Percentiles rank a stretch among this genome's conserved stretches.
These are phyloP conservation scores for Hartigia nigra DNA, from an alignment of 2,888 invertebrate genomes.

Conservation along the genomic window DNA sequence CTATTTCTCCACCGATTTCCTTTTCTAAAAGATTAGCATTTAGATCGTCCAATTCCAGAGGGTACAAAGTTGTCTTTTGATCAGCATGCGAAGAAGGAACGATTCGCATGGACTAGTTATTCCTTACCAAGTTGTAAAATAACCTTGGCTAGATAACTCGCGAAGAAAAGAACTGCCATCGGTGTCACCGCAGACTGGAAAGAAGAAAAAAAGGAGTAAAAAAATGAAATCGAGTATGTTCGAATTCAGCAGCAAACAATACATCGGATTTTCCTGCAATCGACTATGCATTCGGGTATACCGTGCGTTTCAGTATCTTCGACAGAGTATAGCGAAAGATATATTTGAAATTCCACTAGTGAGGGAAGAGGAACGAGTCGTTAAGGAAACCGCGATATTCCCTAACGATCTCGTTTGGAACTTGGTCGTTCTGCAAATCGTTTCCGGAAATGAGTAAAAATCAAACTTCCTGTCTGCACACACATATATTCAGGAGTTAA, in stretches of 20 bases:
- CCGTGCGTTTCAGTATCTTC: background rate
- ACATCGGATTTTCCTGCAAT: background rate
- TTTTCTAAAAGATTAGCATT: conserved; percentile 2
- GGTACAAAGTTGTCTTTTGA: conserved; percentile 6
- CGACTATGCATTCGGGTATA: background rate
- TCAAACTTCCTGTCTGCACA: background rate
- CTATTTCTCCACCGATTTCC: background rate
- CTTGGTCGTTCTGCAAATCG: background rate
- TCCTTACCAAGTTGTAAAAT: background rate
- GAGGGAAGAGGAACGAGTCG: background rate
- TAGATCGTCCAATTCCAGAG: conserved; percentile 10
- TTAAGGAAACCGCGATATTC: background rate
- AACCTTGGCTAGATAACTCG: background rate
- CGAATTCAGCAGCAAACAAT: background rate
- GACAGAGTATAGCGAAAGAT: background rate
- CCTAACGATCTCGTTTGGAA: background rate
- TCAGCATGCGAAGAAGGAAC: conserved; percentile 8
- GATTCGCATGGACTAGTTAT: background rate
- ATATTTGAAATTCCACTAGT: background rate
- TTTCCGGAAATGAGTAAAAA: background rate
- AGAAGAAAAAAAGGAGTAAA: background rate
- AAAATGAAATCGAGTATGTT: background rate
- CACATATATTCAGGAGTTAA: background rate
- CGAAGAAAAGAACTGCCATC: background rate
- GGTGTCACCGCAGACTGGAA: background rate